Evolutionary conservation across 1,140 invertebrate genomes (phyloP).

Genomic region (Sycobia sp.): DNA sequence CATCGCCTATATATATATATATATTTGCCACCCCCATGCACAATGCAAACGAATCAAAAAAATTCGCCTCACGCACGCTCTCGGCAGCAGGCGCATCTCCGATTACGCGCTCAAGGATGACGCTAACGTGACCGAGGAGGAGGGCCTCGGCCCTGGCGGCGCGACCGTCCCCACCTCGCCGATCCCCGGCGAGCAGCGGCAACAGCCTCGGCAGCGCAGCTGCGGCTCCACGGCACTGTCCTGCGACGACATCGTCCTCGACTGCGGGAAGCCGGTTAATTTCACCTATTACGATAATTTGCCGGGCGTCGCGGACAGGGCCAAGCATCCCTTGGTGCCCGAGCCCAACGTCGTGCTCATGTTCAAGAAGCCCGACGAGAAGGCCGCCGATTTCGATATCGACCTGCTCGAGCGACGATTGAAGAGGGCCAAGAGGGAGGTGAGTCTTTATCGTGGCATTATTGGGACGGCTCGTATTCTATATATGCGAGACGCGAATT

Average conservation of each 20-base stretch:
- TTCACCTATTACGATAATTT: constrained; percentile 88
- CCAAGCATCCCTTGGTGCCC: constrained; percentile 69
- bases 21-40: not conserved
- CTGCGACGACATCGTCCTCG: constrained; percentile 72
- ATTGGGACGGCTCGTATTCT: too few relatives aligned
- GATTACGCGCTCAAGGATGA: constrained; percentile 50
- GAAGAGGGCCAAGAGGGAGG: constrained; percentile 80
- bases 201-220: constrained; percentile 43
- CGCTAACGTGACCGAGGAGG: constrained; percentile 51
- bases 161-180: constrained; percentile 17
- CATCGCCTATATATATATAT: too few relatives aligned
- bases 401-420: constrained; percentile 76
- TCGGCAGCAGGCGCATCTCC: constrained; percentile 56
- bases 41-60: constrained; percentile 10
- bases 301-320: constrained; percentile 77
- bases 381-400: constrained; percentile 76
- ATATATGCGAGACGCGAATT: too few relatives aligned
- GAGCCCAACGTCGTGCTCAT: constrained; percentile 76
- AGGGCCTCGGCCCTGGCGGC: not conserved
- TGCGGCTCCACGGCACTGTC: constrained; percentile 48
- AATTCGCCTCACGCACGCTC: constrained; percentile 41
- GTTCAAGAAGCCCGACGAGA: constrained; percentile 75
- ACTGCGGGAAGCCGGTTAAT: constrained; percentile 86
- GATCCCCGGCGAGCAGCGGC: constrained; percentile 39
- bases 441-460: too few relatives aligned